Conservation (phyloP, 2,113 vertebrate species). For the Scomber scombrus region DNA sequence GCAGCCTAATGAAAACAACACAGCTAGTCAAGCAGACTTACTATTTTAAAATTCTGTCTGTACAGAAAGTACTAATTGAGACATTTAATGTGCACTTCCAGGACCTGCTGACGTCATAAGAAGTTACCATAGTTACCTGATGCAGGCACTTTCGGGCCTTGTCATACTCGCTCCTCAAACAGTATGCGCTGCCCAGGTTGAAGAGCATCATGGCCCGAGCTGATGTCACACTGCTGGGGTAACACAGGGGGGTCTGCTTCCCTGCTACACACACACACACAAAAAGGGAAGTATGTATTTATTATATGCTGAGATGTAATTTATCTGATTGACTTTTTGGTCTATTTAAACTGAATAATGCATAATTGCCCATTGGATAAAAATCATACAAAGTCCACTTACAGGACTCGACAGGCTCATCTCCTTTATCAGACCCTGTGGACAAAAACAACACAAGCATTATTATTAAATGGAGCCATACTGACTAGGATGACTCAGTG, state of each 20-base stretch:
- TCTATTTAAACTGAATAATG: too few species aligned
- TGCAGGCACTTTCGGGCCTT: slow-evolving; percentile 98
- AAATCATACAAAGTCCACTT: slow-evolving; percentile 75
- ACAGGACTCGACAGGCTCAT: slow-evolving; percentile 95
- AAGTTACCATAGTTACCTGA: slow-evolving; percentile 86
- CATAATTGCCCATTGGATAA: neutral
- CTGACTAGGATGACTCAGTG: too few species aligned
- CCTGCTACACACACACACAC: slow-evolving; percentile 85
- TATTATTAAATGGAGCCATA: neutral
- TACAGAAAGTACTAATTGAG: neutral
- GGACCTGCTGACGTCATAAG: neutral
- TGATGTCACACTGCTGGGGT: slow-evolving; percentile 94
- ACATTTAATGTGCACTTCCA: neutral
- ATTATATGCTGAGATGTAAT: neutral
- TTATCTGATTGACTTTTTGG: too few species aligned
- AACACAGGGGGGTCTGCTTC: slow-evolving; percentile 94
- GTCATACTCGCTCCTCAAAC: slow-evolving; percentile 96
- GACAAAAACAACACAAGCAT: neutral
- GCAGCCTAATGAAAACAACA: slow-evolving; percentile 87
- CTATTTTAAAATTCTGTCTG: too few species aligned
- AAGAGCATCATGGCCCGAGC: slow-evolving; percentile 98
- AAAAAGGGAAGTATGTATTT: neutral
- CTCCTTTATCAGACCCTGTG: slow-evolving; percentile 95
- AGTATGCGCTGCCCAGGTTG: slow-evolving; percentile 98
- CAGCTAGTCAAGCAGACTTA: neutral